Conservation (phyloP, 2,113 vertebrate genomes). For the Calonectris borealis region DNA sequence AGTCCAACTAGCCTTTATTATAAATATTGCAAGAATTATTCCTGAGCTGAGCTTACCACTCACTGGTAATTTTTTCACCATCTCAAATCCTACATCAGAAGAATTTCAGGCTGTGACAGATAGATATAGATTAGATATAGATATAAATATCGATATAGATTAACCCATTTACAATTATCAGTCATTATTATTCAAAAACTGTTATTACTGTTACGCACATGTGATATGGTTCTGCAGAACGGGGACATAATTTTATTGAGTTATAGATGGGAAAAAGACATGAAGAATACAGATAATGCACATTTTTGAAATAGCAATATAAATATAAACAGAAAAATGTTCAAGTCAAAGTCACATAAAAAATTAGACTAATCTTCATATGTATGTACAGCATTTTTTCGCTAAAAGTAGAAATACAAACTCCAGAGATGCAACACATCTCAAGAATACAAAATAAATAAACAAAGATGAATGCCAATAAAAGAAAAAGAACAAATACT, state of each 20-base stretch:
- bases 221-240: neutral
- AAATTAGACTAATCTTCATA: conserved; percentile 14
- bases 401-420: conserved; percentile 31
- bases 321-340: conserved; percentile 41
- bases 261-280: conserved; percentile 25
- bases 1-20: neutral
- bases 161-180: neutral
- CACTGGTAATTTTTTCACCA: neutral
- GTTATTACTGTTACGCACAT: neutral
- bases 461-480: neutral
- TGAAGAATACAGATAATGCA: conserved; percentile 55
- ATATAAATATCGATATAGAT: neutral
- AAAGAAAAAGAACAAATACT: neutral
- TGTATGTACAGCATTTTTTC: conserved; percentile 3
- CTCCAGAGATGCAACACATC: conserved; percentile 9
- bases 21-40: neutral
- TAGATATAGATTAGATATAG: neutral
- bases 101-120: neutral
- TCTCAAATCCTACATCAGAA: neutral
- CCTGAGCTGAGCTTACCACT: neutral
- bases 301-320: conserved; percentile 35
- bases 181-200: neutral
- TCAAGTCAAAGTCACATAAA: conserved; percentile 50
- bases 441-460: conserved; percentile 49
- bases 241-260: conserved; percentile 48